phyloP scores from a whole-genome alignment of 1,140 invertebrate species.

The Telenomus remus region DNA sequence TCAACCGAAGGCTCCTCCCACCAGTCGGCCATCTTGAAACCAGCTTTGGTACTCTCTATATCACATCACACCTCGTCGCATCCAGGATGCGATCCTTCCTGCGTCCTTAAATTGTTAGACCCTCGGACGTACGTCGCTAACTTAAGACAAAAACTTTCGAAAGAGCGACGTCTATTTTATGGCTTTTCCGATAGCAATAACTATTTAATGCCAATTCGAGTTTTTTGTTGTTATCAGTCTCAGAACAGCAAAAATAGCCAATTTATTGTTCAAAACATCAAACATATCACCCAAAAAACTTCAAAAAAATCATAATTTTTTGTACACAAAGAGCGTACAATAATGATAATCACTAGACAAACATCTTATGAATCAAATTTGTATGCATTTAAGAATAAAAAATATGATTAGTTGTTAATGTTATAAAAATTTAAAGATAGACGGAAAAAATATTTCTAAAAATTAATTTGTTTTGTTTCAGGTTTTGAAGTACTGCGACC shows the following conservation, averaged over 20 bases:
- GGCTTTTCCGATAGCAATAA: background rate
- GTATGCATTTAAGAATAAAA: too few relatives aligned
- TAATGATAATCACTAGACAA: too few relatives aligned
- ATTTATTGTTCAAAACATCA: background rate
- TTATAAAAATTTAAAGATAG: too few relatives aligned
- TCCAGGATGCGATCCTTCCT: conserved; percentile 62
- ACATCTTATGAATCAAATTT: too few relatives aligned
- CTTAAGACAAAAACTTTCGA: conserved; percentile 6
- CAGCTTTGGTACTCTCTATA: conserved; percentile 70
- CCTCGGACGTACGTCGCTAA: conserved; percentile 12
- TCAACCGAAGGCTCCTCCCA: conserved; percentile 74
- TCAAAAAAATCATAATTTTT: too few relatives aligned
- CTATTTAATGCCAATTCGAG: background rate
- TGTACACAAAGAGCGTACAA: too few relatives aligned
- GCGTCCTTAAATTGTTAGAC: conserved; percentile 36
- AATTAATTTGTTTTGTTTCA: conserved; percentile 73
- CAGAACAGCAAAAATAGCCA: background rate
- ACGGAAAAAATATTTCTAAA: too few relatives aligned
- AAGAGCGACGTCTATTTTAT: conserved; percentile 4
- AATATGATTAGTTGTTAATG: too few relatives aligned
- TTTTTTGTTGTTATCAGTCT: too few relatives aligned
- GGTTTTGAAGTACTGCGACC: conserved; percentile 97
- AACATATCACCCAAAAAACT: too few relatives aligned
- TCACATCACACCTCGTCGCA: conserved; percentile 73
- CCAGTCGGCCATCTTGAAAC: conserved; percentile 74